A percentile compares a stretch with the other conserved stretches of the same genome.
phyloP scores from a whole-genome alignment of 1,140 invertebrate species.

The Euglossa dilemma region DNA sequence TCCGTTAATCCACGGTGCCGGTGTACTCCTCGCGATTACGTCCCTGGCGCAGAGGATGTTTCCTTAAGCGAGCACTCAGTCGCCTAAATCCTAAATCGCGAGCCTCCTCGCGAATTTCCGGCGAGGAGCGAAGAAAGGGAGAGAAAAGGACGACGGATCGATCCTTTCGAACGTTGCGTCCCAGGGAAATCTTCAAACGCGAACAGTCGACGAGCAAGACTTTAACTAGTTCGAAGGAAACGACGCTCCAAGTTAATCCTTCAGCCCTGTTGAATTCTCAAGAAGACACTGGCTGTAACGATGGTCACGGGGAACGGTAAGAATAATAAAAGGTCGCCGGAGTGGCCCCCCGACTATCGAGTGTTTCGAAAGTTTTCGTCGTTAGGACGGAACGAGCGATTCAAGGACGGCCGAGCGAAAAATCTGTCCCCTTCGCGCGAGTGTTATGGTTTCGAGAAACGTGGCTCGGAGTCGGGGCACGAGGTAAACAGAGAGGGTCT shows the following conservation, averaged over 20 bases:
- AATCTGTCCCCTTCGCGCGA: no score
- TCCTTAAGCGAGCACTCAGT: conserved; percentile 62
- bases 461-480: no score
- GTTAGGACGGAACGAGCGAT: no score
- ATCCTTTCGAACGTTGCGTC: not conserved
- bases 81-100: conserved; percentile 57
- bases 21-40: conserved; percentile 28
- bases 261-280: not conserved
- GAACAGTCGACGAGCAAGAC: not conserved
- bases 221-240: no score
- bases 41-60: conserved; percentile 25
- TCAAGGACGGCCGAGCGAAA: no score
- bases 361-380: no score
- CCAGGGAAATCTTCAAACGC: not conserved
- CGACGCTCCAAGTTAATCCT: not conserved
- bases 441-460: no score
- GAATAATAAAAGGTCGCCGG: no score
- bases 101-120: conserved; percentile 58
- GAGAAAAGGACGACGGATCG: conserved; percentile 30
- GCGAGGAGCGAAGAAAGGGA: conserved; percentile 16
- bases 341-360: no score
- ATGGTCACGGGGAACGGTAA: no score
- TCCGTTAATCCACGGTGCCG: conserved; percentile 41
- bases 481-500: no score
- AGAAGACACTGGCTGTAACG: no score